Evolutionary conservation across 2,888 invertebrate genomes (phyloP).

Genomic region (Baronia brevicornis): DNA sequence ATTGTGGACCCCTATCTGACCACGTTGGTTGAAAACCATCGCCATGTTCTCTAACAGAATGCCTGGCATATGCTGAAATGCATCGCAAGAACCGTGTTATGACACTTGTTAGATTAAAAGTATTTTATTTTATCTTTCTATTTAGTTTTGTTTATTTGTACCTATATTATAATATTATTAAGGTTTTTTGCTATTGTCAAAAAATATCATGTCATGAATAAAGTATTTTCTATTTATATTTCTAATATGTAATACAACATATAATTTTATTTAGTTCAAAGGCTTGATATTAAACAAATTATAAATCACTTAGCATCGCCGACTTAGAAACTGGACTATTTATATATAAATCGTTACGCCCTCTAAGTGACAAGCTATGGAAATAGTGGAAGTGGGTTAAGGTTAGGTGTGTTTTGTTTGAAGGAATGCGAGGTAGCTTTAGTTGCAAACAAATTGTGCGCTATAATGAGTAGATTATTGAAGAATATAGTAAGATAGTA

Average conservation of each 20-base stretch:
- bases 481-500: too few relatives aligned
- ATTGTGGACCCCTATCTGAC: too few relatives aligned
- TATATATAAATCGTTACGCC: conserved; percentile 35
- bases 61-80: too few relatives aligned
- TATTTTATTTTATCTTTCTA: too few relatives aligned
- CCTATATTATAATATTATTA: too few relatives aligned
- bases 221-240: conserved; percentile 1
- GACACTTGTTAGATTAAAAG: too few relatives aligned
- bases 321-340: conserved; percentile 31
- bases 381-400: conserved; percentile 21
- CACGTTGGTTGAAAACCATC: too few relatives aligned
- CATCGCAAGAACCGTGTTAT: too few relatives aligned
- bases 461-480: too few relatives aligned
- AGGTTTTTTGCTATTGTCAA: conserved; percentile 9
- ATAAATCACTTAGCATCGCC: conserved; percentile 10
- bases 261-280: conserved; percentile 8
- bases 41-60: too few relatives aligned
- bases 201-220: conserved; percentile 3
- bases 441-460: too few relatives aligned
- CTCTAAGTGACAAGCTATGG: conserved; percentile 29
- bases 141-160: too few relatives aligned
- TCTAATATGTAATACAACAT: conserved; percentile 3
- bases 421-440: conserved; percentile 12
- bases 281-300: conserved; percentile 10
- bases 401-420: conserved; percentile 14